A percentile compares a stretch with the other conserved stretches of the same genome.
phyloP scores from a whole-genome alignment of 30 jellyfish, hydroid and myxozoan species.

The Euphysa ruthae region DNA sequence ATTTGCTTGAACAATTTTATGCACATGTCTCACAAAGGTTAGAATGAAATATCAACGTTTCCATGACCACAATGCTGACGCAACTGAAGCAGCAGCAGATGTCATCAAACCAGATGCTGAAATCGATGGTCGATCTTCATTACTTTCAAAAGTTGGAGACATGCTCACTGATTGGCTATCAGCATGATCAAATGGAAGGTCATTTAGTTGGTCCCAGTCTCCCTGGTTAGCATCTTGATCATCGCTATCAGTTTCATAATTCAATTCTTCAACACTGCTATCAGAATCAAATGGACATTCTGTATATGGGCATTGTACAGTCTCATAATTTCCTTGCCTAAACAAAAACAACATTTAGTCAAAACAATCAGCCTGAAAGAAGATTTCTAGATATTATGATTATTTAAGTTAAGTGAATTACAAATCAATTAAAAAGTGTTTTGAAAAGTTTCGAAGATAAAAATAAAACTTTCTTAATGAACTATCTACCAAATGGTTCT shows the following conservation, averaged over 20 bases:
- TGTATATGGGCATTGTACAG: constrained; percentile 19
- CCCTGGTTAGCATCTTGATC: constrained; percentile 20
- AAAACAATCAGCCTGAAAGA: neutral
- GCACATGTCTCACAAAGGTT: too few relatives aligned
- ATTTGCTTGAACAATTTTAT: too few relatives aligned
- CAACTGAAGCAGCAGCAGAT: constrained; percentile 92
- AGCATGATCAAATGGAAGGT: constrained; percentile 49
- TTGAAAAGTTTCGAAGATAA: too few relatives aligned
- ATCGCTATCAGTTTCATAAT: constrained; percentile 39
- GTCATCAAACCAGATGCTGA: constrained; percentile 76
- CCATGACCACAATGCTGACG: constrained; percentile 87
- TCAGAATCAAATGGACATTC: constrained; percentile 76
- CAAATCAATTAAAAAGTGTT: too few relatives aligned
- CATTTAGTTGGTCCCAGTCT: constrained; percentile 84
- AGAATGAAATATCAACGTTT: too few relatives aligned
- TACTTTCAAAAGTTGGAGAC: constrained; percentile 24
- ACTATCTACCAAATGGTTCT: too few relatives aligned
- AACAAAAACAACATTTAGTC: neutral
- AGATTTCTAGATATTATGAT: neutral
- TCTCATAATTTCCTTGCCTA: constrained; percentile 43
- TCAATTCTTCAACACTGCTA: constrained; percentile 49
- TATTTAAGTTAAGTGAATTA: too few relatives aligned
- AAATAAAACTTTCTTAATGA: too few relatives aligned
- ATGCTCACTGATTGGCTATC: constrained; percentile 10
- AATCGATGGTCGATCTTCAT: constrained; percentile 48